Evolutionary conservation across 2,113 vertebrate genomes (phyloP), one percentile per base, ranked within the genome.

Genomic region (Corythaixoides concolor): DNA sequence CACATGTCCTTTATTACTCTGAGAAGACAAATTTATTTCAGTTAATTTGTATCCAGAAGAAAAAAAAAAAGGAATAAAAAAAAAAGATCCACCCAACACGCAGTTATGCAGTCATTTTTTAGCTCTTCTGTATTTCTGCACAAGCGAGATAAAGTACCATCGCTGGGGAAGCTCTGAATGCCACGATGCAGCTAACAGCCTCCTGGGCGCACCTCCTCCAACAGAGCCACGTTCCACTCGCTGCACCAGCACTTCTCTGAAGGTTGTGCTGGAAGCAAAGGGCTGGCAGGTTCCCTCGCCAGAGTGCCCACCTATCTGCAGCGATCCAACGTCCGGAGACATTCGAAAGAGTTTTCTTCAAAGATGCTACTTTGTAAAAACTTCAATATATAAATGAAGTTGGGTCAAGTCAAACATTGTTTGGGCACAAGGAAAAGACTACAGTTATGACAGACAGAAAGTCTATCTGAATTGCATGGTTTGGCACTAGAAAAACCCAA

Each of bases 81-180:
- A 39, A 56, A 85, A 56, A 59, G 21, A 68, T 23, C 37, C 24
- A 64, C 52, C 77, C 73, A 77, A 81, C 35, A 56, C 28, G 78
- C 21, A 62, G 67, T 70, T 60, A 78, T 32, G 52, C 63, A 89
- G 59, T 41, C 53, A 59, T 91, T 89, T 94, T 88, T 93, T 59
- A 87, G 91, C 45, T 80, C 70, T 75, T 89, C 53, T 84, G 43
- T 70, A 53, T 62, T 91, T 89, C 81, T 94, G 64, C 76, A 85
- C 8, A 20, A 76, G 87, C 56, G 74, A 97, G 96, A 97, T 45
- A 96, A 89, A 96, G 53, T 21, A 67, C 41, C 35, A 58, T 77
- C n/a, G 22, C 62, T 55, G 45, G 22, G 64, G 70, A 81, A 76
- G 63, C 49, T 95, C 10, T 93, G 53, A 89, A 35, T 6, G 37